Conservation (phyloP, 2,797 vertebrate species). For the Aratinga solstitialis region DNA sequence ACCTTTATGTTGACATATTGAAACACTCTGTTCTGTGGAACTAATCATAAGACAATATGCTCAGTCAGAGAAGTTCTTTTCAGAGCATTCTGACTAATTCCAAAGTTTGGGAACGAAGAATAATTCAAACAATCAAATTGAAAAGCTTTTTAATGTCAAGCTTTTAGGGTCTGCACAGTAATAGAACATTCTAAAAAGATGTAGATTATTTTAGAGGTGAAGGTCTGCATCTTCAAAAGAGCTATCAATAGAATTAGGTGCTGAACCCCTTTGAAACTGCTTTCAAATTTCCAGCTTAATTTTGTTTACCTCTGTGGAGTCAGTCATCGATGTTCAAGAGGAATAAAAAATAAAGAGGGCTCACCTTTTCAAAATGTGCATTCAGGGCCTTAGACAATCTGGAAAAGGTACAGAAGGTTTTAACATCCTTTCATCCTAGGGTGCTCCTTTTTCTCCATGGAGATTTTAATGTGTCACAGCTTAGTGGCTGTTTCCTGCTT, state of each 20-base stretch:
- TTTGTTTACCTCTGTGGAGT: constrained; percentile 8
- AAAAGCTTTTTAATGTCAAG: not conserved
- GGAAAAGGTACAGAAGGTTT: constrained; percentile 1
- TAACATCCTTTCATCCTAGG: constrained; percentile 12
- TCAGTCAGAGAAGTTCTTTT: not conserved
- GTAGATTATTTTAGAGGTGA: not conserved
- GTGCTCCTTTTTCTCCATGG: not conserved
- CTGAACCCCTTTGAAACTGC: constrained; percentile 26
- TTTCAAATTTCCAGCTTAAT: constrained; percentile 15
- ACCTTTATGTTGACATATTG: not conserved
- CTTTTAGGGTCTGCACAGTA: not conserved
- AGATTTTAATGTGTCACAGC: not conserved
- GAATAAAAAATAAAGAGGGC: not conserved
- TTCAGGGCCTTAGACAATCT: not conserved
- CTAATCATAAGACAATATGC: not conserved
- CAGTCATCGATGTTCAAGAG: not conserved
- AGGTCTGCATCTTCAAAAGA: constrained; percentile 32
- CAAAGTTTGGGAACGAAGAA: not conserved
- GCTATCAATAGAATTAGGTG: not conserved
- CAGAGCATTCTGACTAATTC: not conserved
- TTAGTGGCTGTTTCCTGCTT: not conserved
- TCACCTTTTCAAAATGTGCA: not conserved
- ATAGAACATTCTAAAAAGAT: not conserved
- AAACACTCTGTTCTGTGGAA: not conserved
- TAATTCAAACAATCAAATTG: not conserved